Evolutionary conservation across 2,888 invertebrate species (phyloP), one percentile per base, ranked within the genome.

Genomic region (Drosophila multiciliata): DNA sequence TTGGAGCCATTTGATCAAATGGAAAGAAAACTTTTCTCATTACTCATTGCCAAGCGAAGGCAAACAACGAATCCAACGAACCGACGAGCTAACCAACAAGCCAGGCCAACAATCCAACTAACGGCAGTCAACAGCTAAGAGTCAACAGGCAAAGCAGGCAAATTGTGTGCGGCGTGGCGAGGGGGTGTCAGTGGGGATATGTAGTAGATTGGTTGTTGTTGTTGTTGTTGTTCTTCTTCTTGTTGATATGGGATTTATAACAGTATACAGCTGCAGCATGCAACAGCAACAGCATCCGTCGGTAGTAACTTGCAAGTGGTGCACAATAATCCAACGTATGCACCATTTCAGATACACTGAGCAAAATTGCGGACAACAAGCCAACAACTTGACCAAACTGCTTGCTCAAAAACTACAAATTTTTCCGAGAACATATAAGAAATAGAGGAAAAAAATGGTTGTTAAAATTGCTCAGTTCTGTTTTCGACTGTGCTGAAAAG

Each of bases 11-110:
- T 86, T 87, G 89, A 81, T 86, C 87, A 89, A 88, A 80, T 88
- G 81, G 82, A 85, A 83, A 71, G 87, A 82, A 82, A 90, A 89
- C 84, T 90, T 89, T 90, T 88, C 90, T 86, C 88, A 90, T 89
- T 90, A 90, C 89, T 89, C 89, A 89, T 83, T 88, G 90, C 83
- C 66, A 74, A 75, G 77, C 77, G 73, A 83, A 85, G 67, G 73
- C 87, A 83, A 87, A 85, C 88, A 86, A 80, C 70, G 83, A 75
- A 77, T 55, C 76, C 58, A 65, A 74, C 77, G 50, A 74, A 42
- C 67, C 54, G 29, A 73, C 57, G 40, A 50, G 20, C 66, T 61
- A 59, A 40, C 62, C 61, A 74, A 60, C 70, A 55, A 69, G 55
- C 20, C 66, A 40, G 26, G 61, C 69, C 73, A 78, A 73, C 84